These are phyloP conservation scores for Oophaga sylvatica DNA, from an alignment of 2,797 vertebrate species.

Conservation along the genomic window DNA sequence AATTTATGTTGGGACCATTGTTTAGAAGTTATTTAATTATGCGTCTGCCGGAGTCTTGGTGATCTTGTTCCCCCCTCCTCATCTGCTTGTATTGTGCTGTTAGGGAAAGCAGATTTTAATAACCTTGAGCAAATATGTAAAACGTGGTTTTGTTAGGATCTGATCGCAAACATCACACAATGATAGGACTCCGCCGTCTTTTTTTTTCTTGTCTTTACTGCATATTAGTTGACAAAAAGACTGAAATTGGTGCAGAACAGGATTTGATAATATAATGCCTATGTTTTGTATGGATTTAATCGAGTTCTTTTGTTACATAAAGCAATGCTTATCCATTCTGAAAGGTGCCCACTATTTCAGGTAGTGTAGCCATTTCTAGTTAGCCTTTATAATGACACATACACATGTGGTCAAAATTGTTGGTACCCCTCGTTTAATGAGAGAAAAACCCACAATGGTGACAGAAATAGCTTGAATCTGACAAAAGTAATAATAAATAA, in stretches of 20 bases:
- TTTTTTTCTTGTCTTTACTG: not conserved
- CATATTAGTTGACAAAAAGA: not conserved
- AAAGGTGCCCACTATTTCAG: not conserved
- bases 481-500: too few species aligned
- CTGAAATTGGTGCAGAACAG: not conserved
- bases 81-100: constrained; percentile 23
- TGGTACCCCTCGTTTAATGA: too few species aligned
- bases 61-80: not conserved
- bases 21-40: constrained; percentile 53
- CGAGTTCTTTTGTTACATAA: not conserved
- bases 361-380: not conserved
- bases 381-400: not conserved
- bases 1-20: constrained; percentile 38
- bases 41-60: constrained; percentile 18
- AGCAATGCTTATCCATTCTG: not conserved
- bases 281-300: not conserved
- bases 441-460: too few species aligned
- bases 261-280: not conserved
- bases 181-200: not conserved
- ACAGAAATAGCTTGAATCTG: too few species aligned
- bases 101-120: constrained; percentile 43
- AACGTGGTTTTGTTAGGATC: constrained; percentile 25
- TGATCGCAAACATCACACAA: constrained; percentile 22
- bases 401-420: too few species aligned
- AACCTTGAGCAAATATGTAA: constrained; percentile 50